Percentiles rank a stretch among this genome's conserved stretches.
These are phyloP conservation scores for Hydrolagus affinis DNA, from an alignment of 2,113 vertebrate species.

Conservation along the genomic window DNA sequence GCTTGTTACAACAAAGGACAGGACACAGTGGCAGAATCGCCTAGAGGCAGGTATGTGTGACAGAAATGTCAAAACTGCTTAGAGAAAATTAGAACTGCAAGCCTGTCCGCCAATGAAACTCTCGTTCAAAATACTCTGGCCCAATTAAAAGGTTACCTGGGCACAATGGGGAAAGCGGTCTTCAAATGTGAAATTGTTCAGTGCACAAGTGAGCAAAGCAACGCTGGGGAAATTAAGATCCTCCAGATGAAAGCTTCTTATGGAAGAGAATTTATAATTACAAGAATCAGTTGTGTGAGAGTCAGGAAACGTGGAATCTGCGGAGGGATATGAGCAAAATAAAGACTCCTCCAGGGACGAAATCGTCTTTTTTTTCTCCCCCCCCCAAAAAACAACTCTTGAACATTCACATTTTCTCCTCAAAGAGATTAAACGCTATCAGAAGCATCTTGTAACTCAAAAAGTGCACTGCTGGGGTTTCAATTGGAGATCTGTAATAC, in stretches of 20 bases:
- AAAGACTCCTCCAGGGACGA: not conserved
- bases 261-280: constrained; percentile 27
- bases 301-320: constrained; percentile 15
- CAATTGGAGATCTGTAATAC: not conserved
- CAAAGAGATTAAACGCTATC: not conserved
- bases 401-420: not conserved
- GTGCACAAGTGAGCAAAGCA: constrained; percentile 21
- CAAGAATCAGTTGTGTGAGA: not conserved
- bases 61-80: not conserved
- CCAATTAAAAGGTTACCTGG: constrained; percentile 6
- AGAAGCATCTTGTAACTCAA: not conserved
- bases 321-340: not conserved
- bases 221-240: constrained; percentile 29
- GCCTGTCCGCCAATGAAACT: not conserved
- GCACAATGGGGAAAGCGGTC: not conserved
- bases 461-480: not conserved
- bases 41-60: not conserved
- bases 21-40: not conserved
- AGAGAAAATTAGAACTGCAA: not conserved
- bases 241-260: constrained; percentile 25
- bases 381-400: constrained; percentile 6
- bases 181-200: not conserved
- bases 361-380: not conserved
- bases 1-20: not conserved
- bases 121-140: not conserved